Evolutionary conservation across 2,797 vertebrate genomes (phyloP).

Genomic region (Muraenolepis orangiensis): DNA sequence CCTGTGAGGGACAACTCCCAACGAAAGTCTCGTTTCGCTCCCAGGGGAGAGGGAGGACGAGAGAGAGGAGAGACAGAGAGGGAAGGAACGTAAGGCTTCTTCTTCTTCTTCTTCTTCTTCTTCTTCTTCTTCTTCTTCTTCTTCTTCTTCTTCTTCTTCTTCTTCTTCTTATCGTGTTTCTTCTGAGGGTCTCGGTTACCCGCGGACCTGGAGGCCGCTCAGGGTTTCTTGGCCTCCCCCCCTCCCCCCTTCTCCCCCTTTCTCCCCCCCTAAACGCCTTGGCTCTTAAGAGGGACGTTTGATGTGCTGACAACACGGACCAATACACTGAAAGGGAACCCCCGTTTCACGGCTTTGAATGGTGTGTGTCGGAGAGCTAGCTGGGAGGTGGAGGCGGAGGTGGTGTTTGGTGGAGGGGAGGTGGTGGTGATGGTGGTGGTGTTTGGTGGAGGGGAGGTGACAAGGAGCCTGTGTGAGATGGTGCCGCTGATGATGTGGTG

Average conservation of each 20-base stretch:
- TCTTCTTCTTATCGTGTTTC: slow-evolving; percentile 71
- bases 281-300: slow-evolving; percentile 79
- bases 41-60: slow-evolving; percentile 69
- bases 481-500: slow-evolving; percentile 69
- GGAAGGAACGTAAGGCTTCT: slow-evolving; percentile 69
- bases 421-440: slow-evolving; percentile 73
- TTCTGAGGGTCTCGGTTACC: slow-evolving; percentile 62
- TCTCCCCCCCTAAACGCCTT: slow-evolving; percentile 77
- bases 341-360: slow-evolving; percentile 85
- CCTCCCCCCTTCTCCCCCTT: slow-evolving; percentile 50
- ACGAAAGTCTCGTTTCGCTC: too few relatives aligned
- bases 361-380: slow-evolving; percentile 60
- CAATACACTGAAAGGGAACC: slow-evolving; percentile 75
- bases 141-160: slow-evolving; percentile 11
- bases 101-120: slow-evolving; percentile 4
- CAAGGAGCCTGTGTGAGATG: slow-evolving; percentile 69
- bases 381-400: too few relatives aligned
- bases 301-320: slow-evolving; percentile 76
- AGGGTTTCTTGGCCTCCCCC: too few relatives aligned
- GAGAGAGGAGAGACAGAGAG: slow-evolving; percentile 25
- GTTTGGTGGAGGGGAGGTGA: slow-evolving; percentile 67
- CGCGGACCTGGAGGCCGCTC: slow-evolving; percentile 67
- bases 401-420: slow-evolving; percentile 63
- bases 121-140: slow-evolving; percentile 77
- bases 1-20: slow-evolving; percentile 79